Evolutionary conservation across 2,113 vertebrate species (phyloP), one percentile per base, ranked within the genome.

Genomic region (Serilophus lunatus): DNA sequence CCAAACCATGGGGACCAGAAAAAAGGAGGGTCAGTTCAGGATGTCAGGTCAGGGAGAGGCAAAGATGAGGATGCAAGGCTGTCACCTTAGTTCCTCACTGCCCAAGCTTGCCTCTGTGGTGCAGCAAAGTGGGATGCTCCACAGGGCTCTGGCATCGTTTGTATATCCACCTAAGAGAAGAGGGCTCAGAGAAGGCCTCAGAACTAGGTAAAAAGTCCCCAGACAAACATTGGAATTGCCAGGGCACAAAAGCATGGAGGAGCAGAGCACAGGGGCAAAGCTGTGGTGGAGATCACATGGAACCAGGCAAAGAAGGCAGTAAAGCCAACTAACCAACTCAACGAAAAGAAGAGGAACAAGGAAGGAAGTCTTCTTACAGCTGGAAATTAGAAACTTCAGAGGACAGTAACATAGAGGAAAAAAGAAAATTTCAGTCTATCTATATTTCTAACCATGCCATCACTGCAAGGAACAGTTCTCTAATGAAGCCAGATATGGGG

Each of bases 241-340:
- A 1, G 36, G 25, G 31, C 19, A 57, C 0, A 0, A 12, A 60
- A 77, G 18, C 0, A 0, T 19, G 24, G 29, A 88, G 11, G 7
- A 88, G 31, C 22, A n/a, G 53, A 15, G 44, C 15, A 59, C 1
- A 2, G 47, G 33, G 28, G 16, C 13, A 49, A 60, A 90, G 33
- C 45, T 78, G 33, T 38, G 33, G 64, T 60, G 12, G 79, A 91
- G 84, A 84, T 92, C 51, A 63, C 18, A 74, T 0, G 1, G 5
- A 53, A 53, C 5, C 2, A 3, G 9, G 7, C 26, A 68, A 59
- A 14, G 65, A 77, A 78, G 33, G 56, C 29, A 35, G 47, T 16
- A 71, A 81, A 81, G 60, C 5, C 15, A 89, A 47, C 24, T 59
- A 54, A 70, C 9, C 23, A 71, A 78, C 38, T 29, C 18, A 82